These are phyloP conservation scores for Argyresthia albistria DNA, from an alignment of 2,888 invertebrate genomes.

Conservation along the genomic window DNA sequence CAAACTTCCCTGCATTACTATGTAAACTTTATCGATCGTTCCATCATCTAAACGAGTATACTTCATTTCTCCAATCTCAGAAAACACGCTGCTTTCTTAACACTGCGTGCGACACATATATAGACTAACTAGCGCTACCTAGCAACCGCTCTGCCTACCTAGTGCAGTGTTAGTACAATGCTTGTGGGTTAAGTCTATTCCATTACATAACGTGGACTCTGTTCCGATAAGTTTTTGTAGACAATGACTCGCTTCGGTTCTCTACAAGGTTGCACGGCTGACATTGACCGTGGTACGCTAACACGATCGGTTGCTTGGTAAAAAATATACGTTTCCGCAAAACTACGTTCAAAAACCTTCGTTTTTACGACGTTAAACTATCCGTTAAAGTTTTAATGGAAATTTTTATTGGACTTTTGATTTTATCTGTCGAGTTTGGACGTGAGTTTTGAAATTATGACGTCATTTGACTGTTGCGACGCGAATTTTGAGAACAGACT, in stretches of 20 bases:
- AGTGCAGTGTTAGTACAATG: not conserved
- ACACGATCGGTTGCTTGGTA: not conserved
- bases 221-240: not conserved
- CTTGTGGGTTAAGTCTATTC: not conserved
- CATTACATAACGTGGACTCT: not conserved
- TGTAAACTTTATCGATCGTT: no score
- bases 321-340: constrained; percentile 5
- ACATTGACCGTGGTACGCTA: constrained; percentile 59
- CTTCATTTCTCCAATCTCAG: no score
- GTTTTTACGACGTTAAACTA: not conserved
- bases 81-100: no score
- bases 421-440: no score
- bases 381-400: not conserved
- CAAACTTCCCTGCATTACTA: no score
- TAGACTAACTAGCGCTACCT: no score
- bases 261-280: constrained; percentile 56
- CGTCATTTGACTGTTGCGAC: no score
- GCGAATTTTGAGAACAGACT: no score
- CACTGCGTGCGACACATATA: no score
- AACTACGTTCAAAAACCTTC: not conserved
- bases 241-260: constrained; percentile 22
- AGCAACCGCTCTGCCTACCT: not conserved
- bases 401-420: not conserved
- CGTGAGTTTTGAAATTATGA: no score
- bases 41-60: no score